Conservation (phyloP, 2,113 vertebrate species). For the Sylvietta virens region DNA sequence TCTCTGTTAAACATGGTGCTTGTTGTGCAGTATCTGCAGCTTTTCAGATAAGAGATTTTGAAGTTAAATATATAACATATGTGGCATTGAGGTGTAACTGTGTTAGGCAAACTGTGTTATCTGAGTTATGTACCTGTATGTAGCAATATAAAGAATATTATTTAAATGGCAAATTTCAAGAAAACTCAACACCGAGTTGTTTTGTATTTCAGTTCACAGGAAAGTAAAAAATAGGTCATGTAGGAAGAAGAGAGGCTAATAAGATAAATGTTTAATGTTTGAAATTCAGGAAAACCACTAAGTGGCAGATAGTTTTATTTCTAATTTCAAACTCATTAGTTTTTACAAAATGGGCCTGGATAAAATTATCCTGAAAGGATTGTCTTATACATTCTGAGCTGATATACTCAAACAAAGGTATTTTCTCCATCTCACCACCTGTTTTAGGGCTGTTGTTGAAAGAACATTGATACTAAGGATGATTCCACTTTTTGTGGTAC, state of each 20-base stretch:
- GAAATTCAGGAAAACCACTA: neutral
- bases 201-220: neutral
- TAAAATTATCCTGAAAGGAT: neutral
- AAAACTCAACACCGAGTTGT: neutral
- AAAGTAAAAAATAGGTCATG: constrained; percentile 3
- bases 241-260: neutral
- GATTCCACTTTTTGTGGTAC: neutral
- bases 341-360: neutral
- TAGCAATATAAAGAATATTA: neutral
- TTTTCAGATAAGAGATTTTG: neutral
- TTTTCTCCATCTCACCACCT: neutral
- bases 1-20: neutral
- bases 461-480: neutral
- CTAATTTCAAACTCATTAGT: neutral
- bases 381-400: neutral
- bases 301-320: neutral
- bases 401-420: neutral
- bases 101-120: neutral
- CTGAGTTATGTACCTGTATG: neutral
- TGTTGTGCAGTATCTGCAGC: neutral
- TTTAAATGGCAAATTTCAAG: neutral
- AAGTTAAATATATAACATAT: neutral
- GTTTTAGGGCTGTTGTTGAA: neutral
- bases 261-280: constrained; percentile 7
- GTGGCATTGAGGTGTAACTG: neutral